phyloP scores from a whole-genome alignment of 2,888 invertebrate species.

The Gymnosoma rotundatum region DNA sequence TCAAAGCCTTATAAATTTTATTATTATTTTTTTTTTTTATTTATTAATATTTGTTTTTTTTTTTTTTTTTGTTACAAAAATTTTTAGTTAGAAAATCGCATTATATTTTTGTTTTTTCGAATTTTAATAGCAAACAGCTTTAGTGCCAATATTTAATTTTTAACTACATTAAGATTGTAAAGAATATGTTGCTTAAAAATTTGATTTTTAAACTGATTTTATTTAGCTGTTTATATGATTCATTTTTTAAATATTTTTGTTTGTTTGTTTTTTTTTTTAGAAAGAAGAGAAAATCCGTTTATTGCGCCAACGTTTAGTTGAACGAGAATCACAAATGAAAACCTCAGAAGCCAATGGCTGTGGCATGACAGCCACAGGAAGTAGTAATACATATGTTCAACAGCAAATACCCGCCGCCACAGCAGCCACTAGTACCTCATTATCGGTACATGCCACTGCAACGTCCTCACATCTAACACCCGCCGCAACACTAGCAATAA shows the following conservation, averaged over 20 bases:
- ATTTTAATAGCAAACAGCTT: no score
- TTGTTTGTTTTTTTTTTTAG: constrained; percentile 84
- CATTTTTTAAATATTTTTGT: not conserved
- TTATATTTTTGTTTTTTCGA: no score
- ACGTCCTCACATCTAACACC: constrained; percentile 80
- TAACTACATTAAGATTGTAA: no score
- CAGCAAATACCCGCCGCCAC: constrained; percentile 66
- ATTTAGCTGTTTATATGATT: not conserved
- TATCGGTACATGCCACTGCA: constrained; percentile 64
- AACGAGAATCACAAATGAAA: constrained; percentile 87
- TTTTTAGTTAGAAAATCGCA: no score
- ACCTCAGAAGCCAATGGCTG: constrained; percentile 78
- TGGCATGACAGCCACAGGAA: constrained; percentile 52
- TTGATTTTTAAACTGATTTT: not conserved
- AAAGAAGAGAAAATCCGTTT: constrained; percentile 94
- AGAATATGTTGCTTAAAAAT: not conserved
- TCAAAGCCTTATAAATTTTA: no score
- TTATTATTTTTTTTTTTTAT: no score
- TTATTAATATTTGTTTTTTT: no score
- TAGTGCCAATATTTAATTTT: no score
- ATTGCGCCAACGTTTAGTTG: constrained; percentile 90
- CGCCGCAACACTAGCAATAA: constrained; percentile 90
- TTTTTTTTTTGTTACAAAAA: no score
- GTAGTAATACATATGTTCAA: constrained; percentile 55
- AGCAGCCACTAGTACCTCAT: constrained; percentile 67